These are phyloP conservation scores for Acropora tenuis DNA, from an alignment of 64 coral and sea anemone genomes.

Conservation along the genomic window DNA sequence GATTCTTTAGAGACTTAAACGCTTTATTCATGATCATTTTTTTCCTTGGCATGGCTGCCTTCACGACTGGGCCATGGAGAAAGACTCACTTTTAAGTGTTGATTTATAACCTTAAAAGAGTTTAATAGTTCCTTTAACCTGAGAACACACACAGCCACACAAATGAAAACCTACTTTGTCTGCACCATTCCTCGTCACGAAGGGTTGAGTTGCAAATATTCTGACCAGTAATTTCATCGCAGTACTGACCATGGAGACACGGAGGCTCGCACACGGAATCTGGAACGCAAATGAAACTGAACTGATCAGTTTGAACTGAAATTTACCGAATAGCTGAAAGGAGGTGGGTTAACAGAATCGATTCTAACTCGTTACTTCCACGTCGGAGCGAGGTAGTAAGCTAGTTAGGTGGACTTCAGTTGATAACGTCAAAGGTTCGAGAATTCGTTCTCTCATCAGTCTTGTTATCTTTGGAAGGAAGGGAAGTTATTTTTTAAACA, in stretches of 20 bases:
- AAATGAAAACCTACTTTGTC: background rate
- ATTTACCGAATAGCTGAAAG: background rate
- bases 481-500: no score
- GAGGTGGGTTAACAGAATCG: no score
- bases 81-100: background rate
- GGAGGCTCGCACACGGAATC: constrained; percentile 35
- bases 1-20: no score
- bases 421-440: no score
- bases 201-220: constrained; percentile 16
- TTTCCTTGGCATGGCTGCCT: no score
- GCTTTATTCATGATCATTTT: no score
- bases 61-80: no score
- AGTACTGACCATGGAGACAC: constrained; percentile 22
- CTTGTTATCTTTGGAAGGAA: no score
- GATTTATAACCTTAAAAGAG: background rate
- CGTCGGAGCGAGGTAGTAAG: no score
- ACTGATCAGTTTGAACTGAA: background rate
- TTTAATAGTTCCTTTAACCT: background rate
- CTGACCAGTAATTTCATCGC: constrained; percentile 27
- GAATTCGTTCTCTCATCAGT: background rate
- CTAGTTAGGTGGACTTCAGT: no score
- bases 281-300: background rate
- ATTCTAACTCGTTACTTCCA: no score
- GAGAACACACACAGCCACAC: no score
- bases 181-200: constrained; percentile 48